Conservation (phyloP, 2,888 invertebrate genomes). For the Machimus atricapillus region DNA sequence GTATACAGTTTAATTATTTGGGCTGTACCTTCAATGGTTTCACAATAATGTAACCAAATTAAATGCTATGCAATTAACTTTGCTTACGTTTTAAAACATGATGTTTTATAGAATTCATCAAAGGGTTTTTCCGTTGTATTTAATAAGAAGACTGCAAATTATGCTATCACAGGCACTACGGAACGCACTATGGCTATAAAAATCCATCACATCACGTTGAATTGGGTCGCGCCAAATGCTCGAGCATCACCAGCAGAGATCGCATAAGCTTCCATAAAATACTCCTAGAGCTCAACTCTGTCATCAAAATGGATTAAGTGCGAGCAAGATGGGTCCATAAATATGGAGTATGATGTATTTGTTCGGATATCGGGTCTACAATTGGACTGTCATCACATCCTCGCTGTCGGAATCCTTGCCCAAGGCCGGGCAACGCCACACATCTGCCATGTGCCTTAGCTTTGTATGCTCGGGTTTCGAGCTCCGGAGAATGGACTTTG, state of each 20-base stretch:
- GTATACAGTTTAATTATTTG: too few relatives aligned
- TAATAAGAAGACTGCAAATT: neutral
- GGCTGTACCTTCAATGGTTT: too few relatives aligned
- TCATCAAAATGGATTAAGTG: conserved; percentile 15
- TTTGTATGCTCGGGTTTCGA: neutral
- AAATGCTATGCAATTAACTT: too few relatives aligned
- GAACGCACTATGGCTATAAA: neutral
- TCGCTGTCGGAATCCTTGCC: neutral
- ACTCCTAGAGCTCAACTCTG: neutral
- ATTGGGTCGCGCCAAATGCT: neutral
- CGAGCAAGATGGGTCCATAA: neutral
- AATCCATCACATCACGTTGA: neutral
- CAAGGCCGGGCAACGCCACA: neutral
- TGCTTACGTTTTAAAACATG: neutral
- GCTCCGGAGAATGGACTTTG: neutral
- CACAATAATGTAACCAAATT: too few relatives aligned
- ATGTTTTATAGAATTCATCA: neutral
- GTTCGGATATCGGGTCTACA: conserved; percentile 13
- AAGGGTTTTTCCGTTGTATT: neutral
- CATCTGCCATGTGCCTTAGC: neutral
- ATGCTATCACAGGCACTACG: neutral
- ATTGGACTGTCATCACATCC: conserved; percentile 4
- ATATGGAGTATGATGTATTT: conserved; percentile 27
- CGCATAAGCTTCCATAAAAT: neutral
- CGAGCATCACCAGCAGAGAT: neutral